Evolutionary conservation across 1,140 invertebrate species (phyloP), one percentile per base, ranked within the genome.

Genomic region (Microvelia longipes): DNA sequence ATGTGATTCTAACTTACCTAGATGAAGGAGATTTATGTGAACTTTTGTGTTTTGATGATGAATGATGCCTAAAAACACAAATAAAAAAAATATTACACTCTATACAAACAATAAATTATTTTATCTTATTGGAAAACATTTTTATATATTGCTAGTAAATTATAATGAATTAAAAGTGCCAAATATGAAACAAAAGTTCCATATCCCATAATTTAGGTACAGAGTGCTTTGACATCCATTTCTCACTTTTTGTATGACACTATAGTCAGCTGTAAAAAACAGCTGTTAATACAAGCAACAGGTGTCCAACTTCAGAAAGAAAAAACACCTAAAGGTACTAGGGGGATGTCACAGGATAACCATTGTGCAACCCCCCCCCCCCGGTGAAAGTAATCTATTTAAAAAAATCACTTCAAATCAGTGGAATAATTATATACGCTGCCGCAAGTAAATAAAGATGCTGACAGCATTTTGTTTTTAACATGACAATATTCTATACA

Each of bases 31-130:
- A 15, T 26, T 64, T 64, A 24, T 64, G 62, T 66, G 74, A 74
- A 68, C 72, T 74, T 61, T 75, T 76, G 66, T 75, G 74, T 69
- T 74, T 76, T 28, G 73, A 72, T 60, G 71, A 69, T 62, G 70
- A 66, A 35, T 74, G 73, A 63, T 74, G 71, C 70, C 74, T 75
- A 68, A 68, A 75, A 74, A 29, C 68, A 73, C 66, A 71, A 68
- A 19, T 73, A 72, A 50, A 29, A 28, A n/a, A 61, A 13, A 27
- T 28, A 28, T 30, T 30, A 63, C 28, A 64, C 24, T 11, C 11
- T 60, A 11, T 60, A 11, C 19, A 60, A 60, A 60, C 19, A 60
- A 60, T 11, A 11, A 60, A 19, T 60, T 11, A 11, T 11, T 60
- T 60, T 60, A 11, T 11, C 11, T 11, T 60, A 60, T 11, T 60